Conservation (phyloP, 2,888 invertebrate species). For the Eristalinus sepulchralis region DNA sequence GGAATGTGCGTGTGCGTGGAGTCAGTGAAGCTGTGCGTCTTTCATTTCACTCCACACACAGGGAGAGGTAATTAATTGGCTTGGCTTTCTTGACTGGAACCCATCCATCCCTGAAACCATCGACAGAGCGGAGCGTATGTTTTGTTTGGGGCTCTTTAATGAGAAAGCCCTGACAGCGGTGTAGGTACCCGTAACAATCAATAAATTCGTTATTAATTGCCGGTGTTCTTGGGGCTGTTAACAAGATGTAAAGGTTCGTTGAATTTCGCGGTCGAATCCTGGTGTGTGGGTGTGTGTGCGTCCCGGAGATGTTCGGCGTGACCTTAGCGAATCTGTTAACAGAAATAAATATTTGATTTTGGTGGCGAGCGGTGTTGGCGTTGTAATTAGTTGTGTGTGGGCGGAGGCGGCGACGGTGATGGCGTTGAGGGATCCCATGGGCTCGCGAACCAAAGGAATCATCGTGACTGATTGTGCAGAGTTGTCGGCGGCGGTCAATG, state of each 20-base stretch:
- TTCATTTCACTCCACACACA: constrained; percentile 32
- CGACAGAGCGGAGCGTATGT: background rate
- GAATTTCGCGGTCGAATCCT: constrained; percentile 49
- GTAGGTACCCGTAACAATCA: constrained; percentile 48
- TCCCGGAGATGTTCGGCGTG: constrained; percentile 24
- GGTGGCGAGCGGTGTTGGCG: background rate
- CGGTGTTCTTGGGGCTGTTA: constrained; percentile 56
- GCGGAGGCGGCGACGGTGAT: background rate
- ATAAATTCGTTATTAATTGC: constrained; percentile 67
- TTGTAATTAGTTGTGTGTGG: constrained; percentile 53
- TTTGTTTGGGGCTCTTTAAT: constrained; percentile 66
- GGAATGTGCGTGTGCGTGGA: constrained; percentile 46
- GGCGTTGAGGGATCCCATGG: constrained; percentile 21
- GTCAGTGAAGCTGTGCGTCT: constrained; percentile 48
- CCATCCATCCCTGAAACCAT: constrained; percentile 35
- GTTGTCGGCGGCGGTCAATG: background rate
- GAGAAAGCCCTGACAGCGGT: constrained; percentile 33
- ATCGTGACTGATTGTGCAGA: background rate
- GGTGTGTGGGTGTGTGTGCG: background rate
- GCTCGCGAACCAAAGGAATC: constrained; percentile 2
- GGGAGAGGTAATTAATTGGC: constrained; percentile 66
- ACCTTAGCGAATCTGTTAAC: constrained; percentile 12
- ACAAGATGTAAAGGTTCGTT: constrained; percentile 69
- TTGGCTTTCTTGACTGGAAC: constrained; percentile 31
- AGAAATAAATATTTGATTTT: constrained; percentile 42